Conservation (phyloP, 1,140 invertebrate species). For the Anthonomus grandis region DNA sequence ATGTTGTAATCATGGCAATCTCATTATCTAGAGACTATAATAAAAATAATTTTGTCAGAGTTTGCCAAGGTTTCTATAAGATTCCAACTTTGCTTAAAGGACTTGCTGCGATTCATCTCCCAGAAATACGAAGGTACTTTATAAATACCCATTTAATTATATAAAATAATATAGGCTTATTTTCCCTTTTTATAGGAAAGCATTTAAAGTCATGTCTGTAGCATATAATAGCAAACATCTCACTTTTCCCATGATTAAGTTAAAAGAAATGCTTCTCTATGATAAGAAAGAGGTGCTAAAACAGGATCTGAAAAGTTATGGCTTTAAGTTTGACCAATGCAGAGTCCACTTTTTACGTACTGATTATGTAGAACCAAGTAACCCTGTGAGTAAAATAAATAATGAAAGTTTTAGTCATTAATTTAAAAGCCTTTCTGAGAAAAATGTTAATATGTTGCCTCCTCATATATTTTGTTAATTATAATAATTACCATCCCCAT, state of each 20-base stretch:
- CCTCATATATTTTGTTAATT: too few relatives aligned
- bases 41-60: conserved; percentile 53
- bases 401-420: not conserved
- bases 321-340: conserved; percentile 16
- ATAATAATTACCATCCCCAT: not conserved
- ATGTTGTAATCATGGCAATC: conserved; percentile 25
- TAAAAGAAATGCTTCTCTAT: conserved; percentile 46
- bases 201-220: conserved; percentile 53
- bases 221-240: conserved; percentile 56
- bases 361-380: conserved; percentile 24
- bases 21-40: conserved; percentile 53
- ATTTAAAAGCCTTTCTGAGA: not conserved
- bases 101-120: conserved; percentile 50
- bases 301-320: conserved; percentile 30
- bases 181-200: conserved; percentile 47
- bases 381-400: not conserved
- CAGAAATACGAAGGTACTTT: conserved; percentile 51
- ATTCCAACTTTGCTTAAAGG: conserved; percentile 53
- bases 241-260: conserved; percentile 46
- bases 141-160: not conserved
- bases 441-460: conserved; percentile 4
- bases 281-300: conserved; percentile 34
- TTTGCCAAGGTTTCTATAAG: conserved; percentile 48
- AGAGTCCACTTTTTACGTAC: conserved; percentile 26
- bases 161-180: conserved; percentile 2